These are phyloP conservation scores for Drosophila saltans DNA, from an alignment of 1,140 invertebrate species.

Conservation along the genomic window DNA sequence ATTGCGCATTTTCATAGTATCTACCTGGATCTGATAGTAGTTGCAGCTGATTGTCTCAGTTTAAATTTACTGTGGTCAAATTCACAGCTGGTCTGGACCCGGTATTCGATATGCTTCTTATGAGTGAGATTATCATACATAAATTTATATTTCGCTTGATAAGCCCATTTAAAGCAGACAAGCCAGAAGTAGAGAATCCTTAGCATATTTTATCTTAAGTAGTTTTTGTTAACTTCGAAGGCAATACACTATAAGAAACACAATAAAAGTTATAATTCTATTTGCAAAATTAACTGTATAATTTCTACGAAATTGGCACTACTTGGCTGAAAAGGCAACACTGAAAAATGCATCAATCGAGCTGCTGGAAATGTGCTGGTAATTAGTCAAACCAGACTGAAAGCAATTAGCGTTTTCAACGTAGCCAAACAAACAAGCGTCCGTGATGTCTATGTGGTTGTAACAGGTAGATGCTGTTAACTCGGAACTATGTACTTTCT, in stretches of 20 bases:
- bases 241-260: background rate
- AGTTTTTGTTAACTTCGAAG: no score
- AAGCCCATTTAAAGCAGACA: no score
- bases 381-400: slow-evolving; percentile 72
- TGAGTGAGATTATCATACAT: no score
- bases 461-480: slow-evolving; percentile 15
- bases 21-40: background rate
- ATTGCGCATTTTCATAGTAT: background rate
- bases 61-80: background rate
- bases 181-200: no score
- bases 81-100: background rate
- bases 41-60: background rate
- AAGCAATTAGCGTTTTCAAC: slow-evolving; percentile 73
- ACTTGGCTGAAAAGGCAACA: slow-evolving; percentile 58
- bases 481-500: background rate
- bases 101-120: no score
- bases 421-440: slow-evolving; percentile 36
- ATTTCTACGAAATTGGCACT: slow-evolving; percentile 50
- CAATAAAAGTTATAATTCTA: background rate
- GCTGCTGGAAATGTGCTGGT: slow-evolving; percentile 29
- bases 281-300: slow-evolving; percentile 32
- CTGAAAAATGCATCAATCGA: slow-evolving; percentile 67
- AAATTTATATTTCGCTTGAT: no score
- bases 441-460: slow-evolving; percentile 8
- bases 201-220: no score